Base-by-base conservation (phyloP, 1,140 invertebrate species). In the Achroia grisella region DNA sequence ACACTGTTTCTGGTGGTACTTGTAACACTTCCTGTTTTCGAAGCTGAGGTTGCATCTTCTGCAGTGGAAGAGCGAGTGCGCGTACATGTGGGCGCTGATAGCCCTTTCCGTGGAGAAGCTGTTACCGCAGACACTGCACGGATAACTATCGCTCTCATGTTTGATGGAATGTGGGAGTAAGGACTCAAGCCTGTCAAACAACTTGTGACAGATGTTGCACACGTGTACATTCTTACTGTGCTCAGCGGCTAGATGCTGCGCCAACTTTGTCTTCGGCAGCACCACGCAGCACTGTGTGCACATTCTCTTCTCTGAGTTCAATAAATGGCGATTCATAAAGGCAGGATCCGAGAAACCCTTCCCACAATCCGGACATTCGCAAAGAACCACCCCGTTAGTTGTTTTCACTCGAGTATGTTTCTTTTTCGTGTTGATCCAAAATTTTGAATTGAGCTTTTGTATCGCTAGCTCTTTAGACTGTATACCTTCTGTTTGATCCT, bases 291-390 rank as follows among this genome's bases (percentile, higher is more conserved):
- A 82, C 0, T 53, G 6, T 0, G 36, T 47, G 36, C 78, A 82
- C 0, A 56, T 68, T 8, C 71, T 36, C 10, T 65, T 70, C 31
- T 51, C 36, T 0, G 69, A 63, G 33, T 48, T 72, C 17, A 58
- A 68, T 15, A 83, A 44, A 61, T 86, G 84, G 5, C 57, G 44
- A 17, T 83, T 83, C 40, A 83, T 52, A 27, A 69, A 59, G 8
- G 70, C 42, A 0, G 68, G 39, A 4, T 54, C 49, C 1, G 39
- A 36, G 31, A 82, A 86, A 3, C 41, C 45, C 44, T 80, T 86
- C 0, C 68, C 66, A 27, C 84, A 86, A 35, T 71, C 59, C 0
- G 60, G 44, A 53, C 84, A 86, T 23, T 45, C 52, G 39, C 56
- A 66, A 1, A 30, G 6, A 0, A 28, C 27, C 6, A 32, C 12